Evolutionary conservation across 2,113 vertebrate genomes (phyloP).

Genomic region (Stegastes partitus): DNA sequence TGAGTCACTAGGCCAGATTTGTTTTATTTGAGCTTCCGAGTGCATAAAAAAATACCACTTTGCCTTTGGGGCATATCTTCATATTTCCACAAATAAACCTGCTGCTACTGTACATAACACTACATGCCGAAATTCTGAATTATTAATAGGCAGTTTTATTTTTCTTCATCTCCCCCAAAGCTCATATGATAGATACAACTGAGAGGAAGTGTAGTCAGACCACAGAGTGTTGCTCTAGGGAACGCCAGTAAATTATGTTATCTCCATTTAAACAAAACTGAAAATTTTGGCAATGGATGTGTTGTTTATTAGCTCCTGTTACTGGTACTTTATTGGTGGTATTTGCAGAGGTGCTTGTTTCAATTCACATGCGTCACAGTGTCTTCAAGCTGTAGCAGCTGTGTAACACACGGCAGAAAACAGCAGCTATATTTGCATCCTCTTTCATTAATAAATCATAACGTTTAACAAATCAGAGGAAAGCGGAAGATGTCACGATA

Average conservation of each 20-base stretch:
- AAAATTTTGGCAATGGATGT: constrained; percentile 16
- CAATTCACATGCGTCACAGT: neutral
- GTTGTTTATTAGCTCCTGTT: constrained; percentile 47
- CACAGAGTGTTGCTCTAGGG: constrained; percentile 49
- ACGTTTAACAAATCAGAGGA: constrained; percentile 77
- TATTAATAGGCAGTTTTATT: constrained; percentile 76
- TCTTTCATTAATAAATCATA: constrained; percentile 83
- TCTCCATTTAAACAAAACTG: constrained; percentile 39
- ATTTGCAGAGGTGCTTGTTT: constrained; percentile 12
- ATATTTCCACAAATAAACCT: constrained; percentile 76
- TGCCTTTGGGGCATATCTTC: constrained; percentile 58
- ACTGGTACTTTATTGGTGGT: constrained; percentile 19
- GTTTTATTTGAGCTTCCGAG: constrained; percentile 55
- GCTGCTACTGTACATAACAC: constrained; percentile 73
- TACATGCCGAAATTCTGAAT: constrained; percentile 72
- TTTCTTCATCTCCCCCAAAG: constrained; percentile 61
- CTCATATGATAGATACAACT: constrained; percentile 62
- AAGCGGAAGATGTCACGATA: constrained; percentile 72
- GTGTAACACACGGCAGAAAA: constrained; percentile 40
- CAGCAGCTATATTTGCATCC: constrained; percentile 76
- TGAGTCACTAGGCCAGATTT: constrained; percentile 36
- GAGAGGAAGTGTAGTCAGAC: constrained; percentile 52
- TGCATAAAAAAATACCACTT: constrained; percentile 52
- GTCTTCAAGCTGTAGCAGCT: constrained; percentile 34
- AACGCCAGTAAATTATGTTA: constrained; percentile 56